phyloP scores from a whole-genome alignment of 2,797 vertebrate genomes.

The Micromesistius poutassou region DNA sequence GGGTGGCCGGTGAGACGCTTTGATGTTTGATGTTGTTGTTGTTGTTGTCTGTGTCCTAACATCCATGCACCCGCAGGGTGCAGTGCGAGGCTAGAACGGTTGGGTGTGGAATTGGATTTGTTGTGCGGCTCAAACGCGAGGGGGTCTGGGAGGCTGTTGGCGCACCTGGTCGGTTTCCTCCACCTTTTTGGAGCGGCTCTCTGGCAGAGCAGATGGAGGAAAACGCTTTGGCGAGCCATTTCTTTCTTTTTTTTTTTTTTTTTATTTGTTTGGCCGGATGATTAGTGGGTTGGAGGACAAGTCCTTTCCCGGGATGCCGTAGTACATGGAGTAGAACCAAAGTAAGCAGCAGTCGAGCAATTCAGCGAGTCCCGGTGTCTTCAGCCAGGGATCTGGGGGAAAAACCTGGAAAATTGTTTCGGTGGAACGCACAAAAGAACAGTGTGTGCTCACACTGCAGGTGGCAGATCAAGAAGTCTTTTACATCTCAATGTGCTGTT shows the following conservation, averaged over 20 bases:
- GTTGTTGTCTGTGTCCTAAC: background rate
- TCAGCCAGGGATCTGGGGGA: slow-evolving; percentile 41
- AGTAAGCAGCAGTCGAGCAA: slow-evolving; percentile 38
- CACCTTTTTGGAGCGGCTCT: slow-evolving; percentile 51
- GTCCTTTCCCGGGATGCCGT: slow-evolving; percentile 47
- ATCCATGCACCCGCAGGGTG: background rate
- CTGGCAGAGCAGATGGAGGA: slow-evolving; percentile 49
- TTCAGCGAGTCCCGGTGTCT: slow-evolving; percentile 42
- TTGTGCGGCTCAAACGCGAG: slow-evolving; percentile 38
- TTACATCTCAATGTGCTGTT: slow-evolving; percentile 22
- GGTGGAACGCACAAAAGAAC: slow-evolving; percentile 36
- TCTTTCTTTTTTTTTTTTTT: slow-evolving; percentile 44
- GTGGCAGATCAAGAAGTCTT: slow-evolving; percentile 35
- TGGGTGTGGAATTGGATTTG: slow-evolving; percentile 10
- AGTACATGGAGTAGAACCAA: slow-evolving; percentile 62
- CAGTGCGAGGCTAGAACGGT: background rate
- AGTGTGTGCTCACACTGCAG: slow-evolving; percentile 19
- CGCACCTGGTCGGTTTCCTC: slow-evolving; percentile 53
- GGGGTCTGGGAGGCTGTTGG: slow-evolving; percentile 36
- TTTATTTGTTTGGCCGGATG: slow-evolving; percentile 54
- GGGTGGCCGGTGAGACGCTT: slow-evolving; percentile 83
- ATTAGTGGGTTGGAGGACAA: slow-evolving; percentile 62
- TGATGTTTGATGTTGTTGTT: background rate
- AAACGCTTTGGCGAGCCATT: slow-evolving; percentile 54
- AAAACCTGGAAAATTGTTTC: slow-evolving; percentile 19